Evolutionary conservation across 2,113 vertebrate genomes (phyloP), one percentile per base, ranked within the genome.

Genomic region (Taurulus bubalis): DNA sequence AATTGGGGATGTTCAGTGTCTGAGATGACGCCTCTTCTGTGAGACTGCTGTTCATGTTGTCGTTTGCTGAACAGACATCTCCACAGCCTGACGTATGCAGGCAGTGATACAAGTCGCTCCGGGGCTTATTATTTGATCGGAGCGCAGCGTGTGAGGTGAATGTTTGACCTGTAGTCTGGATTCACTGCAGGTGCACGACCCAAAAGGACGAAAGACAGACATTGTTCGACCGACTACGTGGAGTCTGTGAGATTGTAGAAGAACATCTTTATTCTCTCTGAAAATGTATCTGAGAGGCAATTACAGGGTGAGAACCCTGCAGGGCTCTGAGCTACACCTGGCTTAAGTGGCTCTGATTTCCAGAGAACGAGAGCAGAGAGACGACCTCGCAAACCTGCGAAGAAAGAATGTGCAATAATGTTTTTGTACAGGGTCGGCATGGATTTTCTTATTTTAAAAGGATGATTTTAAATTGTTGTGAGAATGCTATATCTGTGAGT

Each of bases 301-400:
- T 86, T 75, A 64, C 73, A 59, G 53, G 53, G 9, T 82, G 59
- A 71, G 15, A 62, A 47, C 83, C 36, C 62, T 73, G 26, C 6
- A 24, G 40, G 40, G 56, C 81, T 47, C 56, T 0, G 10, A 80
- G 12, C 1, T 30, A 28, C 8, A 24, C 79, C 22, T 28, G 24
- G 60, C 22, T 56, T 40, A 6, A 26, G 34, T 28, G 59, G 47
- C 45, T 68, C 20, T 53, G 47, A 74, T 36, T 32, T 22, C 30
- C 56, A 42, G 36, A 63, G 24, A 47, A 28, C 2, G 6, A 20
- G 20, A 65, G 38, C 10, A 45, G 36, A 49, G 36, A 3, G 36
- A 3, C 4, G 26, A 53, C 7, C 14, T 1, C 8, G 22, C 8
- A 49, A 78, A 42, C 18, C 24, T 18, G 22, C 62, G 79, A 38